phyloP scores from a whole-genome alignment of 2,113 vertebrate species.

The Lates calcarifer region DNA sequence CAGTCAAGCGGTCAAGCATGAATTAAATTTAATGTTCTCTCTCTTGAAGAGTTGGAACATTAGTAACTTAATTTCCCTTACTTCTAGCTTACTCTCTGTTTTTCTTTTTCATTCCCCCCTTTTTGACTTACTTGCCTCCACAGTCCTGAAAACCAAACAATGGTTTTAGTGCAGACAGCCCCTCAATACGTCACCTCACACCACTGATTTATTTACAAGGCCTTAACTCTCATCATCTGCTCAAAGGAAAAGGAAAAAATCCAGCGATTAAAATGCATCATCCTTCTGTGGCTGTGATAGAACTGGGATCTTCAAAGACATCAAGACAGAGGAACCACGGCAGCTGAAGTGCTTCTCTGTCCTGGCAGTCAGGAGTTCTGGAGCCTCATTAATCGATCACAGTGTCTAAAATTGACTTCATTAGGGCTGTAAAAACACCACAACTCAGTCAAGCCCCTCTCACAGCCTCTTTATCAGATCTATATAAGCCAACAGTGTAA shows the following conservation, averaged over 20 bases:
- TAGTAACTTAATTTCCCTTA: neutral
- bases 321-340: neutral
- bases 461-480: conserved; percentile 40
- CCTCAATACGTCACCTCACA: conserved; percentile 1
- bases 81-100: neutral
- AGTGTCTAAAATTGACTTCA: conserved; percentile 32
- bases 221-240: conserved; percentile 9
- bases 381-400: conserved; percentile 28
- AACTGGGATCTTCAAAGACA: neutral
- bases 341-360: neutral
- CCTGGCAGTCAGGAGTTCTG: neutral
- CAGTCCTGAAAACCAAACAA: neutral
- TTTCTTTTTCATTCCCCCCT: neutral
- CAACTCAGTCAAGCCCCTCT: conserved; percentile 14
- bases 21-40: neutral
- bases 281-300: neutral
- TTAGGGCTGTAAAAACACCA: conserved; percentile 30
- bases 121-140: neutral
- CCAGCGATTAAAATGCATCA: neutral
- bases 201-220: conserved; percentile 6
- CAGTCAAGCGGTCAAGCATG: neutral
- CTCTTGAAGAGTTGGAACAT: neutral
- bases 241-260: neutral
- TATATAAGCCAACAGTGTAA: neutral
- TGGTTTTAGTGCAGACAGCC: neutral